These are phyloP conservation scores for Andrena fulva DNA, from an alignment of 2,888 invertebrate genomes.

Conservation along the genomic window DNA sequence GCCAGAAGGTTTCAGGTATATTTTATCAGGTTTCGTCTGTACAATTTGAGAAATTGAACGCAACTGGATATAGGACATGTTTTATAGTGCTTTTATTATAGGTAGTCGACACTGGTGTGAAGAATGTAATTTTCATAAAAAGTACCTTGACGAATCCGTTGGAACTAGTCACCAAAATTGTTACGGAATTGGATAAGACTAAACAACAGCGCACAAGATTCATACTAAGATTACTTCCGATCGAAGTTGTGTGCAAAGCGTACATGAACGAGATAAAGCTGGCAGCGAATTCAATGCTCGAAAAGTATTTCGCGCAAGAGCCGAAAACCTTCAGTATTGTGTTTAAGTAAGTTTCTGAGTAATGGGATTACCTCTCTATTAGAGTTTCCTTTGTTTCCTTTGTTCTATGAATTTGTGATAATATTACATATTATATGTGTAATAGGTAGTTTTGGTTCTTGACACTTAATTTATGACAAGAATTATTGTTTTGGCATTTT, in stretches of 20 bases:
- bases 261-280: slow-evolving; percentile 91
- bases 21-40: neutral
- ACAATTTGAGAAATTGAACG: neutral
- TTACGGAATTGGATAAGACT: slow-evolving; percentile 89
- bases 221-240: slow-evolving; percentile 92
- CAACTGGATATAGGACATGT: neutral
- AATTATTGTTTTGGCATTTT: no score
- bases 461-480: no score
- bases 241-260: slow-evolving; percentile 91
- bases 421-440: no score
- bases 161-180: slow-evolving; percentile 89
- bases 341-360: slow-evolving; percentile 86
- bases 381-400: no score
- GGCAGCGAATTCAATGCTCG: slow-evolving; percentile 89
- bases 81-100: slow-evolving; percentile 84
- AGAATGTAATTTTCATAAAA: slow-evolving; percentile 94
- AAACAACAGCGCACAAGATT: slow-evolving; percentile 91
- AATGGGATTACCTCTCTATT: no score
- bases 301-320: slow-evolving; percentile 90
- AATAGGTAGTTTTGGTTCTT: no score
- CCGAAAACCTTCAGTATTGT: slow-evolving; percentile 91
- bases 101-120: slow-evolving; percentile 92
- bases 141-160: slow-evolving; percentile 92
- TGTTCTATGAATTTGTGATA: no score
- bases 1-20: slow-evolving; percentile 78